Base-by-base conservation (phyloP, 2,888 invertebrate species). In the Epiblema foenella region DNA sequence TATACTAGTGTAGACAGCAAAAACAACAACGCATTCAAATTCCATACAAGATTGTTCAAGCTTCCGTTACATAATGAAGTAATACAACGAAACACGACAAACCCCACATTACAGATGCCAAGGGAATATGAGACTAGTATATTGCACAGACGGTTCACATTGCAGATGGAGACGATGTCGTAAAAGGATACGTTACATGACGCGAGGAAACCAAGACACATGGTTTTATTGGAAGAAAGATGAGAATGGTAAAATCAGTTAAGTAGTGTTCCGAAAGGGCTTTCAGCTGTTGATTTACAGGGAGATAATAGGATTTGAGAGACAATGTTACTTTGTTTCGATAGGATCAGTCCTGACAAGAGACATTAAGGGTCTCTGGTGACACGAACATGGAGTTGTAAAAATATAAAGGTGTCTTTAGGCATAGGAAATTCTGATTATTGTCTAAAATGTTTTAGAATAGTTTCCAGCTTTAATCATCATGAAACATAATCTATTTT, bases 1-100 rank as follows among this genome's bases (percentile, higher is more conserved):
- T 66, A 71, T 56, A 60, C 69, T 64, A 57, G 42, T 66, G 12
- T 37, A 59, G 59, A 60, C 52, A 29, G 46, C 54, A 12, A 46
- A 37, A 39, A 51, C 62, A 60, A 42, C 54, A 70, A 59, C 52
- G 46, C 66, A 66, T 71, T 71, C 60, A 62, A 71, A 71, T 71
- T 71, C 70, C 66, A 66, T 54, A 62, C 66, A 62, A 71, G 70
- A 71, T 70, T 62, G 56, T 62, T 60, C 70, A 49, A 17, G 70
- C 66, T 56, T 66, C 70, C 70, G 66, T 71, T 66, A 66, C 70
- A 66, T 71, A 71, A 71, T 71, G 70, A 71, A 71, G 70, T 71
- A 71, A 66, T 66, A 71, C 60, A 60, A 46, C 54, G 56, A 71
- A 66, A 71, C 54, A 33, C 66, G 54, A 66, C 60, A 66, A 71